Percentiles rank a stretch among this genome's conserved stretches.
Conservation (phyloP, 2,113 vertebrate species). For the Silurus asotus region DNA sequence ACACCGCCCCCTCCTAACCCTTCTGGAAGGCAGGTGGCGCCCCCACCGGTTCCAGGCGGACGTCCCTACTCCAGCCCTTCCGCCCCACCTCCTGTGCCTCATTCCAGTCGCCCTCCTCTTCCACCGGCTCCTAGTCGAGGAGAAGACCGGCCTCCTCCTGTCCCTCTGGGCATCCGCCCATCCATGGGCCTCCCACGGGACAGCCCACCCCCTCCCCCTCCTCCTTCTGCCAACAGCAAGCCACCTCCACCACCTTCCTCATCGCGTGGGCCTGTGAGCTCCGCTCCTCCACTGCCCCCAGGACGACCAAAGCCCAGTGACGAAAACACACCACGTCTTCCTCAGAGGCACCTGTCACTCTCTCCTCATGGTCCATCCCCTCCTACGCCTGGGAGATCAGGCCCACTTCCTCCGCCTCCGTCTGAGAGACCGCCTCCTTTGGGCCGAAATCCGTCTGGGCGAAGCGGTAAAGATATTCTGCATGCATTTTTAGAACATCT, state of each 20-base stretch:
- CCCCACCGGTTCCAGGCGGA: conserved; percentile 63
- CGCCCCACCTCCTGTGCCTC: conserved; percentile 54
- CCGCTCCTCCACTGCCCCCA: conserved; percentile 75
- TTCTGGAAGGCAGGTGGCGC: conserved; percentile 68
- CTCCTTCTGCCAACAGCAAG: conserved; percentile 71
- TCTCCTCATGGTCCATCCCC: conserved; percentile 64
- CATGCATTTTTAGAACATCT: background rate
- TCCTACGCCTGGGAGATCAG: conserved; percentile 69
- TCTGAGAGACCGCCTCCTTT: conserved; percentile 86
- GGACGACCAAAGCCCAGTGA: conserved; percentile 64
- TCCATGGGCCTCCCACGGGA: conserved; percentile 73
- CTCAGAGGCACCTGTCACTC: conserved; percentile 85
- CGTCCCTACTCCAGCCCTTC: conserved; percentile 60
- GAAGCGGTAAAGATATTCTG: conserved; percentile 76
- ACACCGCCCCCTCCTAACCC: conserved; percentile 68
- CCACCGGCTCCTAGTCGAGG: conserved; percentile 70
- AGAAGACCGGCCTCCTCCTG: conserved; percentile 78
- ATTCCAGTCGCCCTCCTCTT: conserved; percentile 71
- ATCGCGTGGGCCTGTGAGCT: conserved; percentile 55
- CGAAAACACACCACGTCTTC: conserved; percentile 84
- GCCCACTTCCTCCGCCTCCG: conserved; percentile 84
- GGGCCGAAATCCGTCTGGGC: conserved; percentile 77
- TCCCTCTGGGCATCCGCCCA: conserved; percentile 71
- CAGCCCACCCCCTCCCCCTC: conserved; percentile 70
- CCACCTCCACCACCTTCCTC: conserved; percentile 74